Base-by-base conservation (phyloP, 2,797 vertebrate genomes). In the Gobio occitaniae region DNA sequence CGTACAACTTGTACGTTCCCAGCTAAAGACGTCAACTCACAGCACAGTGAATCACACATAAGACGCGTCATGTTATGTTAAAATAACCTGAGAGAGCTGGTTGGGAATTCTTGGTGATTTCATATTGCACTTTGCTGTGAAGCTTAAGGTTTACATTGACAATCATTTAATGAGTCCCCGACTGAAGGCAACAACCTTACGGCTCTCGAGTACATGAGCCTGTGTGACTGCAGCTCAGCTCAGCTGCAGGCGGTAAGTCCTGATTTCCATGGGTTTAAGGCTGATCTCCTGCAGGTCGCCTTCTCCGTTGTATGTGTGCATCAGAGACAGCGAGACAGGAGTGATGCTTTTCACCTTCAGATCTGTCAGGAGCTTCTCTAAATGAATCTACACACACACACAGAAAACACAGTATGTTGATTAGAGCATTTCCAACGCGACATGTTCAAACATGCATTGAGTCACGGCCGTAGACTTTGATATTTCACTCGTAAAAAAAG, bases 251-350 rank as follows among this genome's bases (percentile, higher is more conserved):
- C 96, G 94, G 90, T 96, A 97, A 0, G 97, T 96, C 79, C 92
- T 95, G 93, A 99, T 97, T 87, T 98, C 97, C 97, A 99, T 99
- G 32, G 97, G 94, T 89, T 89, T 95, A 90, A 98, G 94, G 77
- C 38, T 91, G 89, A 95, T 90, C 76, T 95, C 94, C 88, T 92
- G 95, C 41, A 91, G 82, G 86, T 94, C 94, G 85, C 84, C 90
- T 89, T 91, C 89, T 21, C 93, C 91, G 21, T 89, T 88, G 87
- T 90, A 91, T 61, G 91, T 86, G 91, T 89, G 91, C 94, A 94
- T 93, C 91, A 98, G 92, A 75, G 97, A 95, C 89, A 99, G 82
- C 0, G 97, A 91, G 8, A 94, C 87, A 0, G 94, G 94, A 78
- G 44, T 92, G 88, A 97, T 86, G 89, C 90, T 94, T 89, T 93